Conservation (phyloP, 2,888 invertebrate species). For the Sphaerophoria taeniata region DNA sequence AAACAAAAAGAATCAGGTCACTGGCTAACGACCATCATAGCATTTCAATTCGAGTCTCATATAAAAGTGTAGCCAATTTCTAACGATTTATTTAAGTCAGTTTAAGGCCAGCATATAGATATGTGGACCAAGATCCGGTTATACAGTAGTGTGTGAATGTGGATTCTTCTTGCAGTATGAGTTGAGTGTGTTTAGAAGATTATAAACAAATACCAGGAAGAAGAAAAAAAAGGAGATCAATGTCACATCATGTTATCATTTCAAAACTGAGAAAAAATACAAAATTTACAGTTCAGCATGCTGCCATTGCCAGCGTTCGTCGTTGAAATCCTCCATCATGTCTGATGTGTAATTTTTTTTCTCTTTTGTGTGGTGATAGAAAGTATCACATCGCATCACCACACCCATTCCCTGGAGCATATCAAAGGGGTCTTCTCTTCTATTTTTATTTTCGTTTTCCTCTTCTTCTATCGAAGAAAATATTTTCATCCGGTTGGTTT, state of each 20-base stretch:
- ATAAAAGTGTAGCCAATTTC: conserved; percentile 15
- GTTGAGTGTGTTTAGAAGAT: not conserved
- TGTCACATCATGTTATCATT: conserved; percentile 66
- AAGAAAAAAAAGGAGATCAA: conserved; percentile 50
- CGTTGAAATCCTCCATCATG: conserved; percentile 14
- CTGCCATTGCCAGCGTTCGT: too few relatives aligned
- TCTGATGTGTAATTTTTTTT: conserved; percentile 42
- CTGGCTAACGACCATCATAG: conserved; percentile 54
- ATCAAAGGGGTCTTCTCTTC: conserved; percentile 47
- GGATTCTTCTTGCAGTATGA: too few relatives aligned
- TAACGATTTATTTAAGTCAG: conserved; percentile 50
- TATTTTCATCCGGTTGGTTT: conserved; percentile 25
- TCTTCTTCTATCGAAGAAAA: conserved; percentile 9
- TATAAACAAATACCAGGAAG: conserved; percentile 13
- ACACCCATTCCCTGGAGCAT: conserved; percentile 5
- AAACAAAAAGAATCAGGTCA: conserved; percentile 59
- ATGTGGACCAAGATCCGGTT: not conserved
- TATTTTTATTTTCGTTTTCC: not conserved
- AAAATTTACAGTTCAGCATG: conserved; percentile 30
- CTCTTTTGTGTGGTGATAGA: conserved; percentile 37
- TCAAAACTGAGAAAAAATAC: conserved; percentile 60
- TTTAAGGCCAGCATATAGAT: conserved; percentile 2
- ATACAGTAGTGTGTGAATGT: not conserved
- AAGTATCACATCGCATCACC: not conserved
- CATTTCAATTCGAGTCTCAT: conserved; percentile 31